A percentile compares a stretch with the other conserved stretches of the same genome.
Conservation (phyloP, 2,113 vertebrate genomes). For the Recurvirostra avosetta region DNA sequence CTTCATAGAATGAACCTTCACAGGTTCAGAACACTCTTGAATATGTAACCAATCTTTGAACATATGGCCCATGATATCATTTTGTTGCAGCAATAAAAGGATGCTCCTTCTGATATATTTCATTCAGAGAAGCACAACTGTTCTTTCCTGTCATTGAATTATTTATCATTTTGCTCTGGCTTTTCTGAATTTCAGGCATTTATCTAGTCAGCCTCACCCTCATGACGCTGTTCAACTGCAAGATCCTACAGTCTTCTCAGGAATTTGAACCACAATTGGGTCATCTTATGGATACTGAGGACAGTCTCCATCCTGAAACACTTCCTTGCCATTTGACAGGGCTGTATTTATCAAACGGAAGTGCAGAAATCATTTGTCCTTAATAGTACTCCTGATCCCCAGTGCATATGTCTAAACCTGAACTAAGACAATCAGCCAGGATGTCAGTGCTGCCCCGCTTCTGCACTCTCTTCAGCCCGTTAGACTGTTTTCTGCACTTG, state of each 20-base stretch:
- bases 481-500: neutral
- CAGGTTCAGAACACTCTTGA: neutral
- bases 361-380: neutral
- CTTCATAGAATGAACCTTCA: neutral
- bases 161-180: neutral
- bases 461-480: neutral
- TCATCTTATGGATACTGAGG: neutral
- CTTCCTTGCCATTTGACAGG: neutral
- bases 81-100: neutral
- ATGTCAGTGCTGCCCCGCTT: neutral
- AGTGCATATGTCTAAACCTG: neutral
- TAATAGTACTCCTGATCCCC: neutral
- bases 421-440: neutral
- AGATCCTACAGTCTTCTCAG: neutral
- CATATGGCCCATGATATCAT: neutral
- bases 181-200: neutral
- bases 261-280: accelerated
- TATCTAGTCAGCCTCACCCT: neutral
- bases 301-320: neutral
- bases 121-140: neutral
- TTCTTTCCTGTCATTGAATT: neutral
- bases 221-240: neutral
- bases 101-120: neutral
- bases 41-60: neutral
- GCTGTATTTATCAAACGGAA: neutral